These are phyloP conservation scores for Rhinogobius similis DNA, from an alignment of 2,113 vertebrate genomes.

Conservation along the genomic window DNA sequence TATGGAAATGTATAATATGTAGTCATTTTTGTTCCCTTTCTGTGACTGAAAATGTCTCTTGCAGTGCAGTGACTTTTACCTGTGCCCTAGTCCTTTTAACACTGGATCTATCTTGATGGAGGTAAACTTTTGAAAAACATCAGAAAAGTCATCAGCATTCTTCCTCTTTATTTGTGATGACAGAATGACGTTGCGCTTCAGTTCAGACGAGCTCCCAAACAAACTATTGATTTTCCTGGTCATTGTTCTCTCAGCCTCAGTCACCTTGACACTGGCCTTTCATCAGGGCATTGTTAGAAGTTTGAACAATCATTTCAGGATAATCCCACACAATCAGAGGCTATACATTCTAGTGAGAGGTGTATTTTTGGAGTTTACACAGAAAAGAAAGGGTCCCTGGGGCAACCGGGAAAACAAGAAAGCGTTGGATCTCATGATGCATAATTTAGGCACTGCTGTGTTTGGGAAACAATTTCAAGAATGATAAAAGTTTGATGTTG, in stretches of 20 bases:
- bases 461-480: neutral
- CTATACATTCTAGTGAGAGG: neutral
- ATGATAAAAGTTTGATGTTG: neutral
- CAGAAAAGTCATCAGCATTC: neutral
- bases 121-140: neutral
- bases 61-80: neutral
- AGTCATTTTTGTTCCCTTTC: no score
- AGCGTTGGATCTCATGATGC: neutral
- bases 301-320: neutral
- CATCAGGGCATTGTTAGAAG: constrained; percentile 1
- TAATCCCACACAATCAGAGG: neutral
- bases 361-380: neutral
- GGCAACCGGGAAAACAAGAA: neutral
- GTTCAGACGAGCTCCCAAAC: neutral
- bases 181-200: neutral
- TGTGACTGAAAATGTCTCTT: no score
- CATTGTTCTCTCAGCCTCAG: neutral
- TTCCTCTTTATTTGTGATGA: neutral
- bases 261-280: constrained; percentile 12
- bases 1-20: no score
- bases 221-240: neutral
- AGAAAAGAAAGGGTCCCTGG: neutral
- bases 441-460: neutral
- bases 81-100: neutral
- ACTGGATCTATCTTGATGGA: neutral